Evolutionary conservation across 1,140 invertebrate species (phyloP), one percentile per base, ranked within the genome.

Genomic region (Drosophila bifasciata): DNA sequence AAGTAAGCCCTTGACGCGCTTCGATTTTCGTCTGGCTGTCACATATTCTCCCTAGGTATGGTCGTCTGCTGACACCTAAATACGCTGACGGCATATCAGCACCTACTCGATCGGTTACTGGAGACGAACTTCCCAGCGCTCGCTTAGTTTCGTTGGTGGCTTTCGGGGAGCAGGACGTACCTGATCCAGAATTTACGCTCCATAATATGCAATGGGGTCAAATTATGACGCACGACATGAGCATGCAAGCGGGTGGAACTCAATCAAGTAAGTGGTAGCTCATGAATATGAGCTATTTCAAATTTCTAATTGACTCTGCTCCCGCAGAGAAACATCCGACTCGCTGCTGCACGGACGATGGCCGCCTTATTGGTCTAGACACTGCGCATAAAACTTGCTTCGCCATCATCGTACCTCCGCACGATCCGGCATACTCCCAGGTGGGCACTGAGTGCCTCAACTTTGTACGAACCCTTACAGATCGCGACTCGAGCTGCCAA

Each of bases 181-280:
- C 95, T 2, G 96, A 97, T 91, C 94, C 93, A 0, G 91, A 94
- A 46, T 96, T 94, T 92, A 96, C 95, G 3, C 91, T 97, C 1
- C 94, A 94, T n/a, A 93, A 96, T 16, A 97, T 97, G 95, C 96
- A 97, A 70, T 97, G 95, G 94, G 96, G 96, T 7, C 97, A 97
- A 91, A 95, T 97, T 52, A 95, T 97, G 21, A 96, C 96, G 5
- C 96, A 97, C 89, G 96, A 98, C 80, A 96, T 97, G 95, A 95
- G 94, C 46, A 92, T 96, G 91, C 94, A 95, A 43, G 94, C 95
- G 59, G 95, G 95, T 23, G 93, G 93, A 46, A 95, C 95, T 5
- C 95, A 96, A 91, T 94, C 94, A 19, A 95, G 96, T 96, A 93
- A 93, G 94, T 93, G 3, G 28, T 3, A 11, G 16, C 53, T 32